phyloP scores from a whole-genome alignment of 2,113 vertebrate genomes.

The Genyomyrus donnyi region DNA sequence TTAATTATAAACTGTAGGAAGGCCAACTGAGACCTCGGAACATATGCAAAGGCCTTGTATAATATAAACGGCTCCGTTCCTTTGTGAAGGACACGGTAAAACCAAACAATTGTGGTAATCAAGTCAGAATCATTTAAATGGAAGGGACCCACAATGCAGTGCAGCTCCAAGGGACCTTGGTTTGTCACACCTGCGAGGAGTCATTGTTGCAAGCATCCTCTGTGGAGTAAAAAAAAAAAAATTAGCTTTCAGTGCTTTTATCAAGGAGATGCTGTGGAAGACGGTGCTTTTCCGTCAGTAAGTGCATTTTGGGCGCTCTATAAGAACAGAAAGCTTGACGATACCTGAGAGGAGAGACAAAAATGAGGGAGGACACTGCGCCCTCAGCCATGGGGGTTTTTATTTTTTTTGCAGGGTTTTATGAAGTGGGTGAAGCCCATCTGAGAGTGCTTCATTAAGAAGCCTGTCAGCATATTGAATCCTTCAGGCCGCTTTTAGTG shows the following conservation, averaged over 20 bases:
- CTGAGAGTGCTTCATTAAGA: conserved; percentile 46
- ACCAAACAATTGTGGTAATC: neutral
- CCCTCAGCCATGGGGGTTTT: neutral
- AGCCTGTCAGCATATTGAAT: conserved; percentile 60
- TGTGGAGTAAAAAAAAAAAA: neutral
- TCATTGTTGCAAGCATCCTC: neutral
- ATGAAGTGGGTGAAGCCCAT: conserved; percentile 32
- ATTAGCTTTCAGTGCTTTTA: neutral
- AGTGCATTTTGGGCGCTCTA: neutral
- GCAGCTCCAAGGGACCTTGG: neutral
- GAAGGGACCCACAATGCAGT: neutral
- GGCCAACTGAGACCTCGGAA: neutral
- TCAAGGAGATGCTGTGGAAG: neutral
- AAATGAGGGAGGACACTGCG: neutral
- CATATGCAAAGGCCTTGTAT: neutral
- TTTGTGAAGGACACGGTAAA: neutral
- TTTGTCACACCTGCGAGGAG: neutral
- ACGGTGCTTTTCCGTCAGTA: neutral
- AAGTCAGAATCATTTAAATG: neutral
- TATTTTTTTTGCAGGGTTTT: neutral
- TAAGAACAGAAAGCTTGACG: neutral
- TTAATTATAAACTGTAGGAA: neutral
- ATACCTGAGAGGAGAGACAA: neutral
- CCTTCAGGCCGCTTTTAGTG: conserved; percentile 60
- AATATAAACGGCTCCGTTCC: neutral